phyloP scores from a whole-genome alignment of 2,888 invertebrate species.

The Cephus runcator region DNA sequence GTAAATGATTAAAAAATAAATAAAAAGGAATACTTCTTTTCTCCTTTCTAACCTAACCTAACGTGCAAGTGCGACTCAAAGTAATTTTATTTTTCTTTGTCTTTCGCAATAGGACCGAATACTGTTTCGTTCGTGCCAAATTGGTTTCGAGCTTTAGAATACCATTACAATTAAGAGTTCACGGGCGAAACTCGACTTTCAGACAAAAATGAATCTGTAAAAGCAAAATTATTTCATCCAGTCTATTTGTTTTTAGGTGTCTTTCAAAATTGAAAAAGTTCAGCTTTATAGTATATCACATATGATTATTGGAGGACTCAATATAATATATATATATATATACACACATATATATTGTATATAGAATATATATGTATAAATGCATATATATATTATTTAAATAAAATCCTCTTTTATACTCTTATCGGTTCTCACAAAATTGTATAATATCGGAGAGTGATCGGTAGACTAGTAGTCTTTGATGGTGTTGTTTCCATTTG shows the following conservation, averaged over 20 bases:
- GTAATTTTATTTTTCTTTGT: constrained; percentile 13
- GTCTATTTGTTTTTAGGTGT: background rate
- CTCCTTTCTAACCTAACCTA: constrained; percentile 21
- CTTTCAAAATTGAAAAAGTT: background rate
- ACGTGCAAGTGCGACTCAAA: background rate
- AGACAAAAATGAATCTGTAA: background rate
- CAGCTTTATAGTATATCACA: background rate
- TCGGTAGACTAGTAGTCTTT: background rate
- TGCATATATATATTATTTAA: background rate
- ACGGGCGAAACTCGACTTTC: background rate
- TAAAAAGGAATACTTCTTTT: constrained; percentile 17
- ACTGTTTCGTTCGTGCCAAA: background rate
- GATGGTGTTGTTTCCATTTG: background rate
- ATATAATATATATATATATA: background rate
- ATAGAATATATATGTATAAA: background rate
- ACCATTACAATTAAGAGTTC: background rate
- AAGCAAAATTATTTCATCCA: background rate
- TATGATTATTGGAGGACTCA: background rate
- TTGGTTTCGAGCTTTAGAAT: background rate
- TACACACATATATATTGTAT: background rate
- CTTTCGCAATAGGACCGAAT: background rate
- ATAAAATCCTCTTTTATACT: background rate
- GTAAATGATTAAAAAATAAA: constrained; percentile 19
- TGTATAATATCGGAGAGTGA: background rate
- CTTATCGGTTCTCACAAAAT: background rate